These are phyloP conservation scores for Galleria mellonella DNA, from an alignment of 1,140 invertebrate species.

Conservation along the genomic window DNA sequence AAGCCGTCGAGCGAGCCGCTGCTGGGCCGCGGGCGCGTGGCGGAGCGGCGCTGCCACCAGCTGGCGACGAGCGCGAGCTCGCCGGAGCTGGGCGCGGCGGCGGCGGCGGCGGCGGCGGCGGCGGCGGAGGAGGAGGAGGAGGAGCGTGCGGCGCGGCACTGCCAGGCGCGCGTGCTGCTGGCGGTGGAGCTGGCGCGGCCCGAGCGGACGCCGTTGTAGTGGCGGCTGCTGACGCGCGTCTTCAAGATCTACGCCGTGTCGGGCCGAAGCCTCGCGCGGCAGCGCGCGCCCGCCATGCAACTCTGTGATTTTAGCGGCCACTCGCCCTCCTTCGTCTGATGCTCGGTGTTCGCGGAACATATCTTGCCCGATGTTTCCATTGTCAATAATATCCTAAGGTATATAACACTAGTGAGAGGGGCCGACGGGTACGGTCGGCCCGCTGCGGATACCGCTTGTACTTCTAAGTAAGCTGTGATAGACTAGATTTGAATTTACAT, in stretches of 20 bases:
- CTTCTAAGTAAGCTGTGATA: slow-evolving; percentile 69
- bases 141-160: slow-evolving; percentile 60
- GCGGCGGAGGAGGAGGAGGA: background rate
- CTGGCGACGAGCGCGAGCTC: slow-evolving; percentile 59
- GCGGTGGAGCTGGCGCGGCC: slow-evolving; percentile 56
- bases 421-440: too few species aligned
- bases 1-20: slow-evolving; percentile 63
- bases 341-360: background rate
- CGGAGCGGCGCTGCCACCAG: slow-evolving; percentile 38
- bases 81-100: slow-evolving; percentile 58
- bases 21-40: slow-evolving; percentile 51
- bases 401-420: background rate
- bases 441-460: slow-evolving; percentile 28
- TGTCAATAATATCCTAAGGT: too few species aligned
- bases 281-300: slow-evolving; percentile 14
- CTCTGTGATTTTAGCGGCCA: slow-evolving; percentile 28
- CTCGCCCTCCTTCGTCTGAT: slow-evolving; percentile 36
- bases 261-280: slow-evolving; percentile 20
- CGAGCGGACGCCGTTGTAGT: slow-evolving; percentile 62
- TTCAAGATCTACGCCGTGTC: slow-evolving; percentile 63
- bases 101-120: slow-evolving; percentile 26
- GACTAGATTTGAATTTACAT: slow-evolving; percentile 54
- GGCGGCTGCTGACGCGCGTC: slow-evolving; percentile 66
- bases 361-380: background rate
- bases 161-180: slow-evolving; percentile 52